A percentile compares a stretch with the other conserved stretches of the same genome.
phyloP scores from a whole-genome alignment of 2,113 vertebrate species.

The Phalacrocorax brasilianus region DNA sequence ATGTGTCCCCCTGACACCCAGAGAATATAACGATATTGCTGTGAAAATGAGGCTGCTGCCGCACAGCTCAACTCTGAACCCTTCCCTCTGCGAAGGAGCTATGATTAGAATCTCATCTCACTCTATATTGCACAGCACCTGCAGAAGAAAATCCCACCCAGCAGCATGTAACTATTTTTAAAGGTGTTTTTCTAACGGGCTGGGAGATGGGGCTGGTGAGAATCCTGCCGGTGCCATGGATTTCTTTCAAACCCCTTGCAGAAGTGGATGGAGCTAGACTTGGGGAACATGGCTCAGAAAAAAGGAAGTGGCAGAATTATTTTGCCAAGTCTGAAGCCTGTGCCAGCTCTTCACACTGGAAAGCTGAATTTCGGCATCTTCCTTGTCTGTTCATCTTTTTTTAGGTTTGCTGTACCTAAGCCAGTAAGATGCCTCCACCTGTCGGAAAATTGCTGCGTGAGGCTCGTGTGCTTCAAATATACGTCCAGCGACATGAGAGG shows the following conservation, averaged over 20 bases:
- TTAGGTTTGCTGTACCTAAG: not conserved
- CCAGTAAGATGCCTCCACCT: not conserved
- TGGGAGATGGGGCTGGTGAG: constrained; percentile 19
- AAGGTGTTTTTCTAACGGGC: not conserved
- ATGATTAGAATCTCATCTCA: constrained; percentile 57
- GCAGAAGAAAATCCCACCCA: constrained; percentile 55
- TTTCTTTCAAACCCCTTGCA: not conserved
- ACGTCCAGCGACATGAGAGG: not conserved
- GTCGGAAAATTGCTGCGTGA: not conserved
- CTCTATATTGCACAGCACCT: constrained; percentile 8
- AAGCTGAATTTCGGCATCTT: not conserved
- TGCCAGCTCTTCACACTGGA: not conserved
- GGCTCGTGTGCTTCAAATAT: not conserved
- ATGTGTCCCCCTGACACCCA: constrained; percentile 37
- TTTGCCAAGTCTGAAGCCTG: constrained; percentile 9
- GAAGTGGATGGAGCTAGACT: not conserved
- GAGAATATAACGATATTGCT: constrained; percentile 18
- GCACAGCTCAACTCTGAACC: constrained; percentile 34
- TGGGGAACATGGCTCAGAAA: not conserved
- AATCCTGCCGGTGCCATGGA: not conserved
- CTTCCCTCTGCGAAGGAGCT: constrained; percentile 31
- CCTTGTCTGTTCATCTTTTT: not conserved
- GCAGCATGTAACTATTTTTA: constrained; percentile 39
- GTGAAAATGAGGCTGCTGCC: constrained; percentile 45
- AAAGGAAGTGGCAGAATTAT: not conserved